These are phyloP conservation scores for Champsocephalus gunnari DNA, from an alignment of 2,797 vertebrate genomes.

Conservation along the genomic window DNA sequence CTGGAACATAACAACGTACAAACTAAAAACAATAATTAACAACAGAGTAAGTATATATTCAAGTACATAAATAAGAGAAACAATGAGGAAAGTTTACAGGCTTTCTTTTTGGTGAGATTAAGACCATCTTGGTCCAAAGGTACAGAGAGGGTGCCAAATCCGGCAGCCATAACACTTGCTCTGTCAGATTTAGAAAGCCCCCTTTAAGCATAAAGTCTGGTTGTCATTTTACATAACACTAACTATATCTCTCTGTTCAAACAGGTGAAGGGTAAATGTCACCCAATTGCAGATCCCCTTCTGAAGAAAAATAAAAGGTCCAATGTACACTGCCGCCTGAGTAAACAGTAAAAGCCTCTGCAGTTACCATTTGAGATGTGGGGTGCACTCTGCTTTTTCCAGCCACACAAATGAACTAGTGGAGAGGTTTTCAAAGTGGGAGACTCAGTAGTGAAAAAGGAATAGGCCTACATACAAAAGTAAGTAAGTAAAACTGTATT, in stretches of 20 bases:
- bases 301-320: conserved; percentile 15
- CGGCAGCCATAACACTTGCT: background rate
- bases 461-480: too few species aligned
- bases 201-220: conserved; percentile 18
- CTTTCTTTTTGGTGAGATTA: too few species aligned
- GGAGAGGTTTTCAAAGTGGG: too few species aligned
- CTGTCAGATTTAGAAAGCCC: background rate
- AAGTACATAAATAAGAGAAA: too few species aligned
- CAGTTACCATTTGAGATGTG: conserved; percentile 5
- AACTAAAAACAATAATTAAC: too few species aligned
- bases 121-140: too few species aligned
- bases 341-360: conserved; percentile 13
- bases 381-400: background rate
- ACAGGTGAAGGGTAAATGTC: conserved; percentile 14
- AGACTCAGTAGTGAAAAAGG: too few species aligned
- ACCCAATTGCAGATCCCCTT: conserved; percentile 18
- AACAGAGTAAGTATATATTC: too few species aligned
- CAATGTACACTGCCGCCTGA: conserved; percentile 18
- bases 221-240: conserved; percentile 22
- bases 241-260: conserved; percentile 5
- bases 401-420: background rate
- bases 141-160: too few species aligned
- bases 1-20: too few species aligned
- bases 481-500: too few species aligned
- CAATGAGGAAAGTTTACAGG: too few species aligned